A percentile compares a stretch with the other conserved stretches of the same genome.
phyloP scores from a whole-genome alignment of 2,888 invertebrate genomes.

The Muschampia plurimacula region DNA sequence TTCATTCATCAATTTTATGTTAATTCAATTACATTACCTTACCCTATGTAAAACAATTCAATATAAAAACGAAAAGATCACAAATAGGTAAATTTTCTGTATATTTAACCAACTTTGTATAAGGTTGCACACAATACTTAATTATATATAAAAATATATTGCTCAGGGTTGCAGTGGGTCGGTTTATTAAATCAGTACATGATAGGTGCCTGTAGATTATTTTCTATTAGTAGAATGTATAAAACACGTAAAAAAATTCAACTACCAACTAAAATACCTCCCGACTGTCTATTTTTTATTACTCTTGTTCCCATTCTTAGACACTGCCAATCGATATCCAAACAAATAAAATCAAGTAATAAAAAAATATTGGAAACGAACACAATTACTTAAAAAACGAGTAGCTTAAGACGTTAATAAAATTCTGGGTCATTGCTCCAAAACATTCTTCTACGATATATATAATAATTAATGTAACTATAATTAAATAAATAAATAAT shows the following conservation, averaged over 20 bases:
- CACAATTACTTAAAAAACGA: slow-evolving; percentile 30
- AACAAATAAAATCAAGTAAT: slow-evolving; percentile 14
- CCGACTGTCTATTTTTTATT: slow-evolving; percentile 40
- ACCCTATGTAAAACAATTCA: slow-evolving; percentile 67
- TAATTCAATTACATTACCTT: slow-evolving; percentile 52
- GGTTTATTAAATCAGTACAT: slow-evolving; percentile 80
- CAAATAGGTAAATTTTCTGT: slow-evolving; percentile 76
- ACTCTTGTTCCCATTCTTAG: slow-evolving; percentile 58
- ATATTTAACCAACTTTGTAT: slow-evolving; percentile 76
- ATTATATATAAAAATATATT: slow-evolving; percentile 84
- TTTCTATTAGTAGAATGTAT: slow-evolving; percentile 54
- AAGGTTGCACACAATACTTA: slow-evolving; percentile 77
- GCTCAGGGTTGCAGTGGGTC: slow-evolving; percentile 82
- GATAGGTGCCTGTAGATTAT: slow-evolving; percentile 59
- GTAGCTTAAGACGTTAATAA: slow-evolving; percentile 46
- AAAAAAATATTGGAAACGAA: slow-evolving; percentile 38
- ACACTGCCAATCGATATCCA: slow-evolving; percentile 50
- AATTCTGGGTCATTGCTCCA: slow-evolving; percentile 42
- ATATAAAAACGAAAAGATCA: slow-evolving; percentile 74
- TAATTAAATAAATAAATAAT: slow-evolving; percentile 51
- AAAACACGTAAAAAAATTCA: slow-evolving; percentile 49
- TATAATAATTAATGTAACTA: slow-evolving; percentile 54
- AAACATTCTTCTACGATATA: slow-evolving; percentile 42
- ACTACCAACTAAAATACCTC: slow-evolving; percentile 44
- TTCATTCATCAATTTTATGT: slow-evolving; percentile 60